Evolutionary conservation across 2,888 invertebrate genomes (phyloP).

Genomic region (Hydraecia micacea): DNA sequence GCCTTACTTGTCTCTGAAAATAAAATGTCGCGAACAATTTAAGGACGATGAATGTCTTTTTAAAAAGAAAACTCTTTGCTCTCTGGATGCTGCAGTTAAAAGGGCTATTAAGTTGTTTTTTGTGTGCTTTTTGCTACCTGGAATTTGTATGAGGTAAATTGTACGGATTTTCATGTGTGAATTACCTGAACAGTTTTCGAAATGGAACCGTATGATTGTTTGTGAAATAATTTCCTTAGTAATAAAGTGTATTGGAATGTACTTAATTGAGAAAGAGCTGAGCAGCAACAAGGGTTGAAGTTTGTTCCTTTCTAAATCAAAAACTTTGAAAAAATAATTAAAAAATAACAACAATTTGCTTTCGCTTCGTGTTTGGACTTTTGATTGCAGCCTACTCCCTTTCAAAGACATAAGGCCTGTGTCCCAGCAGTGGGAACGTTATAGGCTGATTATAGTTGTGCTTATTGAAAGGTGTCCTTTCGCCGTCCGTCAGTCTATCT

Average conservation of each 20-base stretch:
- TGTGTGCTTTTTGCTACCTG: background rate
- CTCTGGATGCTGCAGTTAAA: constrained; percentile 27
- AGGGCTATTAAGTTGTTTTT: constrained; percentile 10
- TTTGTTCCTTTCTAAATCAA: background rate
- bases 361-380: too few relatives aligned
- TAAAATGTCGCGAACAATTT: constrained; percentile 51
- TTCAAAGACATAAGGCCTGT: too few relatives aligned
- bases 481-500: too few relatives aligned
- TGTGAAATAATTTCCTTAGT: background rate
- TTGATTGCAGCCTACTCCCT: too few relatives aligned
- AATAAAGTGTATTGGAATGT: background rate
- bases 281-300: too few relatives aligned
- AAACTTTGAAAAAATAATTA: background rate
- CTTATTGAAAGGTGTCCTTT: too few relatives aligned
- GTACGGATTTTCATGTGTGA: background rate
- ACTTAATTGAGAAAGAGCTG: background rate
- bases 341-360: too few relatives aligned
- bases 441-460: too few relatives aligned
- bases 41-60: constrained; percentile 52
- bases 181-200: background rate
- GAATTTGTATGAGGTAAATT: background rate
- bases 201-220: background rate
- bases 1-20: constrained; percentile 35
- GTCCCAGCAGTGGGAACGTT: too few relatives aligned
- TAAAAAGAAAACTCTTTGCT: constrained; percentile 44